Base-by-base conservation (phyloP, 1,140 invertebrate genomes). In the Bemisia tabaci region DNA sequence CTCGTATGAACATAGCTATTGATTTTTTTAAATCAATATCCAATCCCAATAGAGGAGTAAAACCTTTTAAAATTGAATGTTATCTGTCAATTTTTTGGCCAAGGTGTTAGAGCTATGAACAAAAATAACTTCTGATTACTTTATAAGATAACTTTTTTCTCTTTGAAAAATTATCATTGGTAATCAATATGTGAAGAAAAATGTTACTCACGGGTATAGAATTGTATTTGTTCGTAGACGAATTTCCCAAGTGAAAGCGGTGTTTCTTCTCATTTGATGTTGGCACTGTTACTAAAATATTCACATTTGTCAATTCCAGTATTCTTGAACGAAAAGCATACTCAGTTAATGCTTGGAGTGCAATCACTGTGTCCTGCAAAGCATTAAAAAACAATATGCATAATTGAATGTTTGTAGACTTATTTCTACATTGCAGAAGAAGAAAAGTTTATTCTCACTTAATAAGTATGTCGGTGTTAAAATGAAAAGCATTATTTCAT, bases 291-390 rank as follows among this genome's bases (percentile, higher is more conserved):
- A 84, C 63, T 1, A 69, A 69, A 0, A 85, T 71, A 59, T 75
- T 72, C 72, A 86, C 78, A 58, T 82, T 76, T 61, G 83, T 85
- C 48, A 84, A 78, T 62, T 83, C 83, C 23, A 83, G 72, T 25
- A 85, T 76, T 26, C 82, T 74, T 22, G 84, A 81, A 59, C 81
- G 72, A 71, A 82, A 81, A 0, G 84, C 80, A 73, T 80, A 85
- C 68, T 82, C 79, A 2, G 78, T 82, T 67, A 86, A 72, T 1
- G 84, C 84, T 75, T 85, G 79, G 70, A 84, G 76, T 2, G 83
- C 83, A 21, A 82, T 74, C 63, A 83, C 72, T 0, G 83, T 83
- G 71, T 86, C 84, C 83, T 84, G 68, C 11, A 71, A 74, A 60
- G 65, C 59, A 62, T 23, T 59, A 2, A 60, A 2, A 2, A 61